Evolutionary conservation across 2,888 invertebrate species (phyloP), one percentile per base, ranked within the genome.

Genomic region (Mimachlamys varia): DNA sequence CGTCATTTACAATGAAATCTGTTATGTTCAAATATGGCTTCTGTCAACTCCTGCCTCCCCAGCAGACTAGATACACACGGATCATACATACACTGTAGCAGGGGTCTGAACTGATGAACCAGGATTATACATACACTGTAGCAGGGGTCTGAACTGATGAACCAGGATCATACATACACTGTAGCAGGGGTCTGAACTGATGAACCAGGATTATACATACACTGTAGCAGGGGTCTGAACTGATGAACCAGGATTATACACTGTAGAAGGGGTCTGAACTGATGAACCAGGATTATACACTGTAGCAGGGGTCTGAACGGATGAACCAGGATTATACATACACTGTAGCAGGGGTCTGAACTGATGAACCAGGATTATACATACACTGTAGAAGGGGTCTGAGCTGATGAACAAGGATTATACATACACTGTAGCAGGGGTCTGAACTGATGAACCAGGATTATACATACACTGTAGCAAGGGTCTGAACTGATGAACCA

Each of bases 11-110:
- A 76, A 76, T 76, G 33, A 76, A 76, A 76, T 76, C 76, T 33
- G 76, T 33, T 76, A 33, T 33, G 76, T 76, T 76, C 33, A 76
- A 76, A 76, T 76, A 76, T 76, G 76, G 76, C 76, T 76, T 76
- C 76, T 76, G 76, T 76, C 76, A 76, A 76, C 76, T 76, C 76
- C 76, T 76, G 76, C 27, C 76, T 76, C 33, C 76, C 27, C 3
- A 33, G 19, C 76, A 76, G 62, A 4, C 62, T 62, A 62, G 62
- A 62, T 22, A 44, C 44, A 44, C 44, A 44, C 7, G n/a, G 27
- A 76, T 76, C 15, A 76, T 76, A 22, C 17, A 76, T 76, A 5
- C 7, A 27, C 76, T 7, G 33, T 27, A 76, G 76, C 33, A 7
- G 22, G 12, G 76, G 76, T 76, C 33, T 22, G 10, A 58, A n/a